These are phyloP conservation scores for Oophaga sylvatica DNA, from an alignment of 2,797 vertebrate species.

Conservation along the genomic window DNA sequence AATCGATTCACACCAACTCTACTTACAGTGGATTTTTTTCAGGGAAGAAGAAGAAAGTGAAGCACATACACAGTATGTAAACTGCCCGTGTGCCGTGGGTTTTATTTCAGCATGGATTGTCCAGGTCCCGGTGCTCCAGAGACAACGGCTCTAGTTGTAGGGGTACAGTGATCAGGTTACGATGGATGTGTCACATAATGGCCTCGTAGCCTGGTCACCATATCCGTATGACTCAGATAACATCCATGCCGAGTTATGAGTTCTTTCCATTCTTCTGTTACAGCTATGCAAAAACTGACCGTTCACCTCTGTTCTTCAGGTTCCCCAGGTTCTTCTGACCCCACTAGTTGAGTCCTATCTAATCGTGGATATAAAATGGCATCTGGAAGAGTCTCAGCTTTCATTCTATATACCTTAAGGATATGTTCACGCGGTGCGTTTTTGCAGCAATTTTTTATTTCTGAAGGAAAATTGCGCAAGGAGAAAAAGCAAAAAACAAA, in stretches of 20 bases:
- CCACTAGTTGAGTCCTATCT: neutral
- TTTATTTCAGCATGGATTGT: slow-evolving; percentile 66
- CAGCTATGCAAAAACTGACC: neutral
- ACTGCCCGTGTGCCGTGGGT: slow-evolving; percentile 49
- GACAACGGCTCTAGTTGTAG: slow-evolving; percentile 68
- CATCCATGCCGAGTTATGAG: slow-evolving; percentile 45
- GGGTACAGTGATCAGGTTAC: slow-evolving; percentile 75
- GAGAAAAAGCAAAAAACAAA: too few relatives aligned
- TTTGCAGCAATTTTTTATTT: too few relatives aligned
- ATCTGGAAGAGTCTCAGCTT: neutral
- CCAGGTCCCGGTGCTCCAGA: slow-evolving; percentile 51
- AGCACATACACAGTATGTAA: slow-evolving; percentile 77
- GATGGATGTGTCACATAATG: slow-evolving; percentile 69
- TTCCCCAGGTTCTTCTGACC: neutral
- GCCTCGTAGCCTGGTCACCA: slow-evolving; percentile 72
- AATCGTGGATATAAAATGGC: neutral
- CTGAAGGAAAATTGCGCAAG: too few relatives aligned
- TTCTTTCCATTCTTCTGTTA: slow-evolving; percentile 27
- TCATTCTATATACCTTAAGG: too few relatives aligned
- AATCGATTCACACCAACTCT: too few relatives aligned
- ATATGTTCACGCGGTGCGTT: too few relatives aligned
- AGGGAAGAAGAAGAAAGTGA: slow-evolving; percentile 79
- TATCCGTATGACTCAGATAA: slow-evolving; percentile 70
- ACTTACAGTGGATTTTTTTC: slow-evolving; percentile 68
- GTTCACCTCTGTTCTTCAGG: neutral